Evolutionary conservation across 2,797 vertebrate species (phyloP).

Genomic region (Chromis chromis): DNA sequence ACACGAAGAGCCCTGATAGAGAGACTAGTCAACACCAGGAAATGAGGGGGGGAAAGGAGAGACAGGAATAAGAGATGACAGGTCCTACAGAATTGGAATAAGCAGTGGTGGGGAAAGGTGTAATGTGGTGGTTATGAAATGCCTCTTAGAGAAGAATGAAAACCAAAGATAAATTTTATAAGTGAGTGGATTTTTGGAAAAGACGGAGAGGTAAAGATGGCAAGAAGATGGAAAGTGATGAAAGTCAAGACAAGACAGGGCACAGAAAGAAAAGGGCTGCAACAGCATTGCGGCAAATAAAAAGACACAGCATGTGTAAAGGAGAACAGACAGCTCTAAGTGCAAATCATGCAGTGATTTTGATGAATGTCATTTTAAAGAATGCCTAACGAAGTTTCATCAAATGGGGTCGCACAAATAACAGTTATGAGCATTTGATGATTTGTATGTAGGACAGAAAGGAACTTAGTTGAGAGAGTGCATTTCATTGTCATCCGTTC

Average conservation of each 20-base stretch:
- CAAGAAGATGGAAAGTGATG: constrained; percentile 73
- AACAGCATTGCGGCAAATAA: constrained; percentile 79
- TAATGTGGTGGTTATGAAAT: constrained; percentile 72
- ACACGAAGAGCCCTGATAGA: constrained; percentile 92
- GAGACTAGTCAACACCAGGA: constrained; percentile 91
- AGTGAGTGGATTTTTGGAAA: constrained; percentile 45
- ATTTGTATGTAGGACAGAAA: constrained; percentile 63
- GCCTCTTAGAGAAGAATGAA: constrained; percentile 68
- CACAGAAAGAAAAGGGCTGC: constrained; percentile 71
- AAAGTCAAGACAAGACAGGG: constrained; percentile 76
- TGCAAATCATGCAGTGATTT: constrained; percentile 59
- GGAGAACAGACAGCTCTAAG: constrained; percentile 59
- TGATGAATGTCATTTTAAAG: constrained; percentile 62
- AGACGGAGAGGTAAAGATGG: constrained; percentile 54
- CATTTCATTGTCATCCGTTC: constrained; percentile 75
- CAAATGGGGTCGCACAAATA: constrained; percentile 26
- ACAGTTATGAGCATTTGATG: constrained; percentile 44
- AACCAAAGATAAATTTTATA: constrained; percentile 77
- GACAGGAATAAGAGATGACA: constrained; percentile 46
- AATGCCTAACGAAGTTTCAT: constrained; percentile 46
- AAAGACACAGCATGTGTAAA: constrained; percentile 75
- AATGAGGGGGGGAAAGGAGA: constrained; percentile 66
- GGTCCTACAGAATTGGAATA: constrained; percentile 64
- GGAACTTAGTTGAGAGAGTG: constrained; percentile 63
- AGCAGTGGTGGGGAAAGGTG: constrained; percentile 64